phyloP scores from a whole-genome alignment of 2,797 vertebrate genomes.

The Pangasius larnaudii region DNA sequence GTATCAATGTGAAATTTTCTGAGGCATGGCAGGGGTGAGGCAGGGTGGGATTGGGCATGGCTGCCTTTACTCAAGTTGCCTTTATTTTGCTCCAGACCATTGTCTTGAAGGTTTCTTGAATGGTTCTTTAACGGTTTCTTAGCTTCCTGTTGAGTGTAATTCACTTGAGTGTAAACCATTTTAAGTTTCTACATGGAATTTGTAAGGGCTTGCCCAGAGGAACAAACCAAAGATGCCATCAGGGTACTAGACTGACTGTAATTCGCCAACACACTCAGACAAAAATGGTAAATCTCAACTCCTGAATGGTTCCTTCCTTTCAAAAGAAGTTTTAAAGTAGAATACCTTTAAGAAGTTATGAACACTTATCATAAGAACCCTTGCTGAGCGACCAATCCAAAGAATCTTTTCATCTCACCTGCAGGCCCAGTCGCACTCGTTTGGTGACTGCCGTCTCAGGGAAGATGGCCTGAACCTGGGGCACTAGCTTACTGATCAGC shows the following conservation, averaged over 20 bases:
- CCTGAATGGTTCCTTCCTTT: neutral
- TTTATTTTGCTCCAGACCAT: neutral
- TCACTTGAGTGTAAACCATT: neutral
- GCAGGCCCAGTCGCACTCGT: slow-evolving; percentile 90
- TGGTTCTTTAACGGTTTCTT: neutral
- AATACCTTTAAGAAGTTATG: neutral
- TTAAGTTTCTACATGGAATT: neutral
- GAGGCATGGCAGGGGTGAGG: neutral
- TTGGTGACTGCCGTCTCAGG: slow-evolving; percentile 94
- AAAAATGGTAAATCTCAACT: neutral
- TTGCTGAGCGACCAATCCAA: neutral
- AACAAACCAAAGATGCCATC: neutral
- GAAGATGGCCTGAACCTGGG: slow-evolving; percentile 92
- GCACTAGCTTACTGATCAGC: slow-evolving; percentile 88
- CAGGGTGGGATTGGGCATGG: neutral
- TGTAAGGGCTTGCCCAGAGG: neutral
- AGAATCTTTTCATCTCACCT: slow-evolving; percentile 77
- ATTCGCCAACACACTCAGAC: neutral
- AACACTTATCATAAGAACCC: neutral
- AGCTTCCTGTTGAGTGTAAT: neutral
- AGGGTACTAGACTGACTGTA: neutral
- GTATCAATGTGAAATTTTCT: neutral
- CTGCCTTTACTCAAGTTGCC: neutral
- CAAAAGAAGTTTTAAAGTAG: neutral
- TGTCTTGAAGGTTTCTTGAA: neutral